Evolutionary conservation across 2,888 invertebrate species (phyloP).

Genomic region (Plutella xylostella): DNA sequence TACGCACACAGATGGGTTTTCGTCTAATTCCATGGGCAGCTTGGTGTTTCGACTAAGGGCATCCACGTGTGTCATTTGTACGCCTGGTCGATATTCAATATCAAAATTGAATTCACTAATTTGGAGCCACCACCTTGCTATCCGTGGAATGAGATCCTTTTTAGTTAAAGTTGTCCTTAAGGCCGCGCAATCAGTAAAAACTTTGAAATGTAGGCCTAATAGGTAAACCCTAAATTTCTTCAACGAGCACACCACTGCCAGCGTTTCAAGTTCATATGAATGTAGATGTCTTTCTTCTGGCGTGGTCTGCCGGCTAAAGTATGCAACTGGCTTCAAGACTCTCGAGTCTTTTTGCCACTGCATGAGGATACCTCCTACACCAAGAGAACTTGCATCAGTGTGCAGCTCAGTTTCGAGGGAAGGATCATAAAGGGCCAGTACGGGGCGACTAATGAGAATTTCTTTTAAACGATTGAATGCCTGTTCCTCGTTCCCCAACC

Average conservation of each 20-base stretch:
- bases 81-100: conserved; percentile 26
- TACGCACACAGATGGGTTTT: background rate
- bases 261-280: conserved; percentile 31
- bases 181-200: conserved; percentile 23
- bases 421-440: conserved; percentile 15
- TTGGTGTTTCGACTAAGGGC: conserved; percentile 13
- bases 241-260: too few relatives aligned
- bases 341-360: too few relatives aligned
- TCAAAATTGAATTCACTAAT: conserved; percentile 25
- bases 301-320: conserved; percentile 25
- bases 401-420: conserved; percentile 22
- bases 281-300: conserved; percentile 27
- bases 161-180: conserved; percentile 20
- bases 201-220: conserved; percentile 23
- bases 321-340: too few relatives aligned
- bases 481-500: conserved; percentile 11
- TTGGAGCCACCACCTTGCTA: conserved; percentile 28
- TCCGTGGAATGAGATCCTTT: conserved; percentile 22
- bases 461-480: conserved; percentile 15
- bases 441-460: conserved; percentile 10
- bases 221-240: conserved; percentile 30
- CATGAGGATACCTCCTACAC: too few relatives aligned
- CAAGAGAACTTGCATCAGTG: too few relatives aligned
- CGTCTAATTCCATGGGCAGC: background rate
- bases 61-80: conserved; percentile 26